Percentiles rank a stretch among this genome's conserved stretches.
These are phyloP conservation scores for Orchesellides sinensis DNA, from an alignment of 2,888 invertebrate genomes.

Conservation along the genomic window DNA sequence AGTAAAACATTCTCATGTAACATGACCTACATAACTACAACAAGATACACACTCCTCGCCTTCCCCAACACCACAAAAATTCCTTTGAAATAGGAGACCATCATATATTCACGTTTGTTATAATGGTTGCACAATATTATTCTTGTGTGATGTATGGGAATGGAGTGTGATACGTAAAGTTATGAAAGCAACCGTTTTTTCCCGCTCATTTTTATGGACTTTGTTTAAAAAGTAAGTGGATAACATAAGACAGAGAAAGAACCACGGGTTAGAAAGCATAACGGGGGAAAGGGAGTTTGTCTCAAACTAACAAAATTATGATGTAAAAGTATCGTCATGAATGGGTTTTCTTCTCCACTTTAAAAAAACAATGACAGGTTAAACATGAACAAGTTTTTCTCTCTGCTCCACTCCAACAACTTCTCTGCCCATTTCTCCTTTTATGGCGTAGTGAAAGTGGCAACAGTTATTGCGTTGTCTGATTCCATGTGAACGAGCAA, in stretches of 20 bases:
- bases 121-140: neutral
- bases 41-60: no score
- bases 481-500: no score
- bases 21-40: no score
- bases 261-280: no score
- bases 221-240: neutral
- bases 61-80: neutral
- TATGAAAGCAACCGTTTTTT: neutral
- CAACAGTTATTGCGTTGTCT: no score
- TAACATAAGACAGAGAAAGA: neutral
- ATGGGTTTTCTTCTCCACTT: constrained; percentile 35
- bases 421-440: no score
- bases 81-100: neutral
- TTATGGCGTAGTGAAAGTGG: no score
- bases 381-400: constrained; percentile 17
- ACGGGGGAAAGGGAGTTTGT: neutral
- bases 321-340: neutral
- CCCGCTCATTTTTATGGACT: neutral
- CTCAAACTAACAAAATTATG: neutral
- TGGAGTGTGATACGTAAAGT: neutral
- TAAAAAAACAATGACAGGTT: constrained; percentile 17
- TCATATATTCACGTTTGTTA: constrained; percentile 2
- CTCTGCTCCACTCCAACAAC: neutral
- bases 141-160: constrained; percentile 1
- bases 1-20: no score